phyloP scores from a whole-genome alignment of 2,113 vertebrate genomes.

The Vireo altiloquus region DNA sequence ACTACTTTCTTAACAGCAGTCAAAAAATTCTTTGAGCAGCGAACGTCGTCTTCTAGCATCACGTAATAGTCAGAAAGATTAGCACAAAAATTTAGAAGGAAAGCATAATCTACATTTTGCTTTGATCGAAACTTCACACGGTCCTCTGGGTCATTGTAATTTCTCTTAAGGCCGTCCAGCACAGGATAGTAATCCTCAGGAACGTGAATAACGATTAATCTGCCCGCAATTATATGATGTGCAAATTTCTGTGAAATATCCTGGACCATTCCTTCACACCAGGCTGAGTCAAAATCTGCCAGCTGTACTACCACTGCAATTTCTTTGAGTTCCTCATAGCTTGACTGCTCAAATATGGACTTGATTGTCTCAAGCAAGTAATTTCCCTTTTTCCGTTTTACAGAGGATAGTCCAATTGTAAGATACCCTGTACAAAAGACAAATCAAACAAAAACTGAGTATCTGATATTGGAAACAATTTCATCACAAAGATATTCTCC shows the following conservation, averaged over 20 bases:
- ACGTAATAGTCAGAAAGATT: slow-evolving; percentile 98
- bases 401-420: slow-evolving; percentile 93
- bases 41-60: slow-evolving; percentile 97
- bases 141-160: slow-evolving; percentile 97
- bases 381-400: slow-evolving; percentile 92
- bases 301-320: slow-evolving; percentile 93
- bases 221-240: slow-evolving; percentile 94
- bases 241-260: slow-evolving; percentile 95
- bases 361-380: slow-evolving; percentile 96
- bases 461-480: background rate
- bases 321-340: slow-evolving; percentile 95
- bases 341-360: slow-evolving; percentile 95
- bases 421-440: slow-evolving; percentile 83
- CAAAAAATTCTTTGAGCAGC: slow-evolving; percentile 94
- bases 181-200: slow-evolving; percentile 92
- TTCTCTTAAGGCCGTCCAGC: slow-evolving; percentile 93
- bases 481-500: background rate
- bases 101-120: slow-evolving; percentile 93
- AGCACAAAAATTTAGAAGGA: slow-evolving; percentile 92
- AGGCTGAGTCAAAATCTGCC: slow-evolving; percentile 90
- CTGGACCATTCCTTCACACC: slow-evolving; percentile 90
- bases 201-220: slow-evolving; percentile 93
- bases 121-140: slow-evolving; percentile 96
- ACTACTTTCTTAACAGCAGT: slow-evolving; percentile 97
- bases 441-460: background rate